phyloP scores from a whole-genome alignment of 2,797 vertebrate species.

The Anolis apletophallus region DNA sequence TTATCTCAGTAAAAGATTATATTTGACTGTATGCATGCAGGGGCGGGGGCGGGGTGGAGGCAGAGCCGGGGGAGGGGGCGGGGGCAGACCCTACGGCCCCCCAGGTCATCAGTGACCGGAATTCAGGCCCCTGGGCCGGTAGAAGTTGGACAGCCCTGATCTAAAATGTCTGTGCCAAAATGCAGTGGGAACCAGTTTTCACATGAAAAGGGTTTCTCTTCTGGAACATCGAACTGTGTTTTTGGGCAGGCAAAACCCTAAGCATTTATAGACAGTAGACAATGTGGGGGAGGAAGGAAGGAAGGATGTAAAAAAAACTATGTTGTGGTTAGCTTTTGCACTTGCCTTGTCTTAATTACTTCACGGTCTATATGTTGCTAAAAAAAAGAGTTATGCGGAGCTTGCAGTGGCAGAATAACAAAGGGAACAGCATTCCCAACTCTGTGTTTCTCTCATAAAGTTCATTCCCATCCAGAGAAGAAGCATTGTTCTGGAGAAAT shows the following conservation, averaged over 20 bases:
- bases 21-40: too few relatives aligned
- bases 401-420: neutral
- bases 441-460: neutral
- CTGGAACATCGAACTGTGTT: neutral
- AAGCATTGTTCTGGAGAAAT: neutral
- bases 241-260: constrained; percentile 39
- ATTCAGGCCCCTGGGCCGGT: too few relatives aligned
- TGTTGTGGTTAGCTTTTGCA: neutral
- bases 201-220: constrained; percentile 6
- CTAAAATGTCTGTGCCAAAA: constrained; percentile 27
- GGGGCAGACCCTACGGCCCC: too few relatives aligned
- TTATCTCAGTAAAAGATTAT: too few relatives aligned
- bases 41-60: too few relatives aligned
- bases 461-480: neutral
- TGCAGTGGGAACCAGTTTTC: constrained; percentile 32
- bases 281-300: constrained; percentile 69
- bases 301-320: constrained; percentile 46
- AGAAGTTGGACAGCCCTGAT: too few relatives aligned
- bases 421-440: neutral
- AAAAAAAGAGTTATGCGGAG: neutral
- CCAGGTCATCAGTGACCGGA: too few relatives aligned
- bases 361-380: neutral
- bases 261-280: constrained; percentile 60
- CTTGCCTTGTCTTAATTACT: neutral
- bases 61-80: too few relatives aligned